These are phyloP conservation scores for Melitaea athalia DNA, from an alignment of 2,888 invertebrate genomes.

Conservation along the genomic window DNA sequence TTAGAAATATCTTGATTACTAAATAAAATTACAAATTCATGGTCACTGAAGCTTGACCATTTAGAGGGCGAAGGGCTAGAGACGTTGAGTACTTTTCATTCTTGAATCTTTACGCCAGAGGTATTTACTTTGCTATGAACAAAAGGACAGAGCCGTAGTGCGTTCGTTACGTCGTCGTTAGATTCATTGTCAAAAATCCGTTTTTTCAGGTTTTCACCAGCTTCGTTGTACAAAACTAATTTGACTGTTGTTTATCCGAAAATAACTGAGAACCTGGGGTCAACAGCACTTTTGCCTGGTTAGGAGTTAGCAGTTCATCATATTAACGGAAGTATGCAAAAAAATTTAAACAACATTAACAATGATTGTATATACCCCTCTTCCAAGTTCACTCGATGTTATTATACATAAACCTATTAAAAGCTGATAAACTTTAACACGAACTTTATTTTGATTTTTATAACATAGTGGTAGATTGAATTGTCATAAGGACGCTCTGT, in stretches of 20 bases:
- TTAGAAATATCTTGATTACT: slow-evolving; percentile 19
- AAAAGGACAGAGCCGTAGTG: slow-evolving; percentile 22
- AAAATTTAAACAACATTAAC: too few species aligned
- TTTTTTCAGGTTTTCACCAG: not conserved
- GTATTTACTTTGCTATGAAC: slow-evolving; percentile 31
- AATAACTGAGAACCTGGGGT: too few species aligned
- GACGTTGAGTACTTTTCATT: slow-evolving; percentile 32
- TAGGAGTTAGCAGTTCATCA: too few species aligned
- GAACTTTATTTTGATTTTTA: not conserved
- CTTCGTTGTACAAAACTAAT: too few species aligned
- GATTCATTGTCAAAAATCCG: not conserved
- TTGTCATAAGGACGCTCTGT: not conserved
- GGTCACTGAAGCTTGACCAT: slow-evolving; percentile 36
- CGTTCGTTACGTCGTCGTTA: slow-evolving; percentile 22
- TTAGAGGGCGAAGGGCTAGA: slow-evolving; percentile 33
- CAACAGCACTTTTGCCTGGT: too few species aligned
- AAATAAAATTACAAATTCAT: slow-evolving; percentile 37
- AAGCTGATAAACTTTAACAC: not conserved
- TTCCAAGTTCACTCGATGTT: too few species aligned
- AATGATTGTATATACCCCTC: too few species aligned
- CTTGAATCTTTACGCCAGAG: slow-evolving; percentile 35
- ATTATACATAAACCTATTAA: too few species aligned
- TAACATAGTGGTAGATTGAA: not conserved
- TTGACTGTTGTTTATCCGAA: too few species aligned
- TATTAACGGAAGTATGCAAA: too few species aligned